Evolutionary conservation across 23 tunicate species (phyloP), one percentile per base, ranked within the genome.

Genomic region (Halocynthia aurantium): DNA sequence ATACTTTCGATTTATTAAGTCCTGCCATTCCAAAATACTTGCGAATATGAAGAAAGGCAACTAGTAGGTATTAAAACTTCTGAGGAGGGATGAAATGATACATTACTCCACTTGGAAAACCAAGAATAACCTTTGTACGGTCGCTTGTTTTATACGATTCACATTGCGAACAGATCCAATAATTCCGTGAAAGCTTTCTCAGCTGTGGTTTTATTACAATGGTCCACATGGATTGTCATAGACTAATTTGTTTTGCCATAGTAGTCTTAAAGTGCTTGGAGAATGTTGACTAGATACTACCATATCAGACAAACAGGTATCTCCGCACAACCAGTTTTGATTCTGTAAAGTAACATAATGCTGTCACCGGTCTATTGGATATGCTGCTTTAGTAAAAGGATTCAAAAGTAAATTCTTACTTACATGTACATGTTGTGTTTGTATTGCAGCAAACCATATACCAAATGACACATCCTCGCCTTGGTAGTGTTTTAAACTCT

Each of bases 381-480:
- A n/a, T 15, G 2, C 15, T 58, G 2, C 63, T 58, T 13, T 58
- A 58, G 63, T 31, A 58, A 15, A 58, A n/a, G 2, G 4, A n/a
- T 58, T 58, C 64, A 58, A 58, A 58, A 58, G 17, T 58, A 58
- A 58, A 15, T n/a, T 13, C 17, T 31, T 18, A 20, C 65, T 44
- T 75, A 79, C 83, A 49, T 51, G 83, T 50, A 79, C 10, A 19
- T 69, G 6, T 56, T 71, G 20, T 10, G 68, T 64, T 19, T 71
- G 50, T 8, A 73, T 15, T 44, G 61, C 80, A 50, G 86, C 61
- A 50, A 82, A 49, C 80, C 86, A 82, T 58, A 82, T 82, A 10
- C 80, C 80, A 72, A 82, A 73, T 10, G 86, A 82, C 18, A 82
- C 80, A 62, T 82, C 86, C 52, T 82, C 86, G n/a, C 86, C 86